phyloP scores from a whole-genome alignment of 2,113 vertebrate species.

The Proterorhinus semilunaris region DNA sequence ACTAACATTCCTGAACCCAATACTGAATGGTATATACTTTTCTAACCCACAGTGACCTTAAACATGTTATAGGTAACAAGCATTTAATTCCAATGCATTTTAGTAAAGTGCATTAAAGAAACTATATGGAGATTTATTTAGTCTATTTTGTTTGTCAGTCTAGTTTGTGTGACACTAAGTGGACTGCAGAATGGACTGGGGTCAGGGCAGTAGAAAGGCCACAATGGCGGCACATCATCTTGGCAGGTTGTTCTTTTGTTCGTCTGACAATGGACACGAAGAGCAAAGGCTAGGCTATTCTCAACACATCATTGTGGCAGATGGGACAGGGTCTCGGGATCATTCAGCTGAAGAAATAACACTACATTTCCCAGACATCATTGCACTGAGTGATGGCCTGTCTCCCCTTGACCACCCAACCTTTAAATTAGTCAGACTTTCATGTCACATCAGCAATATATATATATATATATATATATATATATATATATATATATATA shows the following conservation, averaged over 20 bases:
- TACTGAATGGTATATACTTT: too few species aligned
- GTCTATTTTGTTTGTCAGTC: not conserved
- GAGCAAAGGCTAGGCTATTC: slow-evolving; percentile 47
- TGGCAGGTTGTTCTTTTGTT: slow-evolving; percentile 25
- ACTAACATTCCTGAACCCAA: too few species aligned
- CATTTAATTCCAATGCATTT: not conserved
- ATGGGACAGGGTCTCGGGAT: slow-evolving; percentile 35
- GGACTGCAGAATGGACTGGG: slow-evolving; percentile 11
- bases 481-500: too few species aligned
- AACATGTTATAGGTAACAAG: too few species aligned
- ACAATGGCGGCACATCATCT: slow-evolving; percentile 21
- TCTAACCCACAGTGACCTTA: too few species aligned
- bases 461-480: too few species aligned
- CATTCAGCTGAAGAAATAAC: slow-evolving; percentile 56
- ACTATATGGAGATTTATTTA: slow-evolving; percentile 35
- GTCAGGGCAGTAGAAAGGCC: slow-evolving; percentile 9
- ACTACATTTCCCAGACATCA: slow-evolving; percentile 31
- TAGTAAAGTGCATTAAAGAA: not conserved
- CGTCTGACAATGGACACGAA: slow-evolving; percentile 30
- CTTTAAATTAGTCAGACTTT: slow-evolving; percentile 38
- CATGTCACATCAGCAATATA: slow-evolving; percentile 24
- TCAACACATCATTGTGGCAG: slow-evolving; percentile 46
- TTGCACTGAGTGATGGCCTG: slow-evolving; percentile 39
- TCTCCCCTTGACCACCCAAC: slow-evolving; percentile 31
- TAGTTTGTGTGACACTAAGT: slow-evolving; percentile 20